Conservation (phyloP, 2,888 invertebrate species). For the Acronicta alni region DNA sequence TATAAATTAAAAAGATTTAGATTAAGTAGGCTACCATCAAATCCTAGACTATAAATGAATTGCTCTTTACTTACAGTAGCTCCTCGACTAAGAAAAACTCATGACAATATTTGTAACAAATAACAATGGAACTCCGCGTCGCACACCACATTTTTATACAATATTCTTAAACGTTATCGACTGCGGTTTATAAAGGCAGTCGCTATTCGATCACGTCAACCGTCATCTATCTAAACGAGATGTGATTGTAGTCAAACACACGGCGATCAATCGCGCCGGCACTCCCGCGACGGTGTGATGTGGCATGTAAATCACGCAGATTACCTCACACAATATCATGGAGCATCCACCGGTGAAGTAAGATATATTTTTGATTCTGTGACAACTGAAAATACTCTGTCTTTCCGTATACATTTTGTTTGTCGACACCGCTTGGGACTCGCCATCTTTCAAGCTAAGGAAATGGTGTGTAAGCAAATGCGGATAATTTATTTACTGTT, state of each 20-base stretch:
- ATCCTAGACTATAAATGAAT: too few species aligned
- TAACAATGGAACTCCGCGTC: neutral
- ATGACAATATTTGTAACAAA: neutral
- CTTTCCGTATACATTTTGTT: neutral
- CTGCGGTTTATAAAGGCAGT: slow-evolving; percentile 39
- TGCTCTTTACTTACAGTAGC: too few species aligned
- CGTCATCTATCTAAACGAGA: slow-evolving; percentile 53
- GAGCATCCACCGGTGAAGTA: slow-evolving; percentile 8
- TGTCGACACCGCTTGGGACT: neutral
- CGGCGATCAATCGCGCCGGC: slow-evolving; percentile 49
- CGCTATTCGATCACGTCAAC: slow-evolving; percentile 30
- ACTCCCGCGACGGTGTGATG: slow-evolving; percentile 41
- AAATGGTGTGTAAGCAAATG: neutral
- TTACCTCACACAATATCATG: slow-evolving; percentile 46
- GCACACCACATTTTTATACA: neutral
- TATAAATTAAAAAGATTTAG: too few species aligned
- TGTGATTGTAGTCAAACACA: slow-evolving; percentile 53
- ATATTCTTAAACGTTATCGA: slow-evolving; percentile 25
- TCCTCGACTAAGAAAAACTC: neutral
- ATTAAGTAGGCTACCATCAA: too few species aligned
- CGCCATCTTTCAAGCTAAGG: neutral
- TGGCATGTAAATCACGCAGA: slow-evolving; percentile 52
- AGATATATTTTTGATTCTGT: slow-evolving; percentile 24
- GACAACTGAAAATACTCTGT: slow-evolving; percentile 13
- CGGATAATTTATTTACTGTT: too few species aligned